These are phyloP conservation scores for Drosophila colorata DNA, from an alignment of 2,888 invertebrate species.

Conservation along the genomic window DNA sequence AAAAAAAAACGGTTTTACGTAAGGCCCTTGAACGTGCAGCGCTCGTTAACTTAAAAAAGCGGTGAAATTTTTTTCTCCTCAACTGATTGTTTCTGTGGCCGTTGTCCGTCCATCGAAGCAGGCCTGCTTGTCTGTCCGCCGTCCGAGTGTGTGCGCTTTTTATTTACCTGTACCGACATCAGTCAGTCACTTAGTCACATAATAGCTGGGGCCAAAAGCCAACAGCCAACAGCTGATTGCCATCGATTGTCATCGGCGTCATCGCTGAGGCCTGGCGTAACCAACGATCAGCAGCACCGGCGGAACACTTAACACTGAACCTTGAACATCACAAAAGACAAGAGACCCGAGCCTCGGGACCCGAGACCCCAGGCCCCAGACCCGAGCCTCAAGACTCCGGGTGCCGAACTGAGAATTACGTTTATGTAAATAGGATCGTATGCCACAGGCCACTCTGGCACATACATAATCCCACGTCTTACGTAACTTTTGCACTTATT, in stretches of 20 bases:
- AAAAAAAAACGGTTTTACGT: slow-evolving; percentile 60
- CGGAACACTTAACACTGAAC: slow-evolving; percentile 26
- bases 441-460: slow-evolving; percentile 1
- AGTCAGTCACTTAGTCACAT: slow-evolving; percentile 65
- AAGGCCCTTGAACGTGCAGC: slow-evolving; percentile 77
- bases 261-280: slow-evolving; percentile 27
- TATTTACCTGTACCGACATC: slow-evolving; percentile 58
- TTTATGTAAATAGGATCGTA: slow-evolving; percentile 35
- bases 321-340: slow-evolving; percentile 18
- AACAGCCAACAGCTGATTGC: slow-evolving; percentile 55
- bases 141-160: slow-evolving; percentile 36
- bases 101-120: neutral
- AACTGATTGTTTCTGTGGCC: slow-evolving; percentile 35
- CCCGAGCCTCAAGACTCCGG: slow-evolving; percentile 6
- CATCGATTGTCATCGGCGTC: slow-evolving; percentile 36
- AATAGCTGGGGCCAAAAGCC: slow-evolving; percentile 44
- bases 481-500: slow-evolving; percentile 30
- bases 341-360: neutral
- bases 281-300: slow-evolving; percentile 13
- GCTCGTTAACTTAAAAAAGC: slow-evolving; percentile 64
- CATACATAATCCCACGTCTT: slow-evolving; percentile 15
- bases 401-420: slow-evolving; percentile 20
- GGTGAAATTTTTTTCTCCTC: slow-evolving; percentile 70
- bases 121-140: neutral
- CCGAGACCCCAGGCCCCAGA: slow-evolving; percentile 5